phyloP scores from a whole-genome alignment of 1,140 invertebrate species.

The Ips typographus region DNA sequence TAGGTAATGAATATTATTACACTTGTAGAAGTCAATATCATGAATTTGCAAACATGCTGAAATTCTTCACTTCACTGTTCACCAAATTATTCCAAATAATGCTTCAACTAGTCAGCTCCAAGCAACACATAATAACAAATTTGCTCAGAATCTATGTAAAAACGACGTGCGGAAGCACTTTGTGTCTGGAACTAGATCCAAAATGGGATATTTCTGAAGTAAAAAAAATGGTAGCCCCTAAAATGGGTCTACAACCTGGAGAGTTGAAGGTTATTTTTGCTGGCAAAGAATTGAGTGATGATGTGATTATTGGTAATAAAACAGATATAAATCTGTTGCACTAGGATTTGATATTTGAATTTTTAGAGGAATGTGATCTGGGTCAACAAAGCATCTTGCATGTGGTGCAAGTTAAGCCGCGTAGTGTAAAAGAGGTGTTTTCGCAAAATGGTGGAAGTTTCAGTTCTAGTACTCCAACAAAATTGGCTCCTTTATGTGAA shows the following conservation, averaged over 20 bases:
- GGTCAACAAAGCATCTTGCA: conserved; percentile 80
- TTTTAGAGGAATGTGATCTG: conserved; percentile 77
- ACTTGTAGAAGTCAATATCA: no score
- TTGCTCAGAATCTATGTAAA: conserved; percentile 70
- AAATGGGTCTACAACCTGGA: conserved; percentile 66
- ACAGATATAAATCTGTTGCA: not conserved
- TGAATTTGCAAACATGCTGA: conserved; percentile 14
- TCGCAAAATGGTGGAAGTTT: not conserved
- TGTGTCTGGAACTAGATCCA: conserved; percentile 70
- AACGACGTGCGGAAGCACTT: conserved; percentile 67
- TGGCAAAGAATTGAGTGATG: conserved; percentile 78
- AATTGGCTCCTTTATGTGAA: conserved; percentile 62
- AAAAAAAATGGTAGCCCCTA: conserved; percentile 70
- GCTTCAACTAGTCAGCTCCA: conserved; percentile 64
- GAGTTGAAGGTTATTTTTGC: conserved; percentile 84
- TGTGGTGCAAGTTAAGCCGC: conserved; percentile 61
- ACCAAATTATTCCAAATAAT: conserved; percentile 61
- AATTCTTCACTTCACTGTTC: conserved; percentile 28
- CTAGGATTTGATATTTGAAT: conserved; percentile 19
- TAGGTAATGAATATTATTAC: no score
- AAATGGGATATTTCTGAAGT: conserved; percentile 76
- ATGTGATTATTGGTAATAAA: conserved; percentile 64
- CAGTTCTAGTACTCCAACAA: not conserved
- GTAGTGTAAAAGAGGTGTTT: conserved; percentile 43
- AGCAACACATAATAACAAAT: conserved; percentile 62